These are phyloP conservation scores for Tricholaema leucomelas DNA, from an alignment of 2,113 vertebrate genomes.

Conservation along the genomic window DNA sequence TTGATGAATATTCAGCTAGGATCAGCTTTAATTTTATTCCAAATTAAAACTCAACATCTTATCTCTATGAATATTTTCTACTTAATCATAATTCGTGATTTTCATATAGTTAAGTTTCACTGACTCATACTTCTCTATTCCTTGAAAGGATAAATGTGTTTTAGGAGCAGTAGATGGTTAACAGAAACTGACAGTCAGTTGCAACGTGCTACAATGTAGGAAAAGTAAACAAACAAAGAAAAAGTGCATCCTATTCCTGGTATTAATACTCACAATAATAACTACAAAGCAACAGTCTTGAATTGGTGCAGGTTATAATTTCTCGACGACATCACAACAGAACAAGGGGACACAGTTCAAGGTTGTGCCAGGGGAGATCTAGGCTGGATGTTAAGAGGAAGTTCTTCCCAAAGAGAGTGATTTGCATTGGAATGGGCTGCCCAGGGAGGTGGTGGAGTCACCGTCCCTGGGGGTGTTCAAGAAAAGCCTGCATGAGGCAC, in stretches of 20 bases:
- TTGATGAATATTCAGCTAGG: not conserved
- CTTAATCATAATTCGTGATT: not conserved
- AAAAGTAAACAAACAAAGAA: too few species aligned
- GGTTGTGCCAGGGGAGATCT: too few species aligned
- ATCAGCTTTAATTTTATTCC: not conserved
- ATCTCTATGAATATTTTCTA: not conserved
- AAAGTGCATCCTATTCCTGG: not conserved
- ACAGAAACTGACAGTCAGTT: not conserved
- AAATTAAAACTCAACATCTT: not conserved
- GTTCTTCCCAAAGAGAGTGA: too few species aligned
- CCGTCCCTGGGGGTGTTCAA: too few species aligned
- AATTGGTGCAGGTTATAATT: not conserved
- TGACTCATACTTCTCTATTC: not conserved
- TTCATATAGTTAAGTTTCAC: not conserved
- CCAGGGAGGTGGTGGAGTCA: too few species aligned
- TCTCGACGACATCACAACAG: rapidly evolving
- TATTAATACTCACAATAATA: not conserved
- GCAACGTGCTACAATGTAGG: not conserved
- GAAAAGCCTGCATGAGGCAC: too few species aligned
- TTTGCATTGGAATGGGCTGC: too few species aligned
- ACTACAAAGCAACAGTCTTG: not conserved
- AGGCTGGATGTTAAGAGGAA: too few species aligned
- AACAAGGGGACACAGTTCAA: too few species aligned
- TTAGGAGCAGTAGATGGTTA: not conserved
- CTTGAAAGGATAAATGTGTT: not conserved